These are phyloP conservation scores for Lasioglossum marginatum DNA, from an alignment of 2,888 invertebrate species.

Conservation along the genomic window DNA sequence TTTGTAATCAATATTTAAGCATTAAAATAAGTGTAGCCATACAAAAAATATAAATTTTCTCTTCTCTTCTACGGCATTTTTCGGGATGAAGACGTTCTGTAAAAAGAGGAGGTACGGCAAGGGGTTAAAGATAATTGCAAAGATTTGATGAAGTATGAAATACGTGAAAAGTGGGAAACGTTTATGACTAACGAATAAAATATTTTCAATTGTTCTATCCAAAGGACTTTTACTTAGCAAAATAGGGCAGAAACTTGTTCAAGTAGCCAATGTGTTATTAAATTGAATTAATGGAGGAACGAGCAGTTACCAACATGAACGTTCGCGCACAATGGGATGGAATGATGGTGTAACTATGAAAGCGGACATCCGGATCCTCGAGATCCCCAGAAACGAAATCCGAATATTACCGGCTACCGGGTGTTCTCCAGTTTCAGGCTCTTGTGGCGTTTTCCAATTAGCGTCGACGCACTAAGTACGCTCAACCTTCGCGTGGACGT, in stretches of 20 bases:
- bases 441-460: conserved; percentile 69
- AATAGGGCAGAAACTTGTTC: not conserved
- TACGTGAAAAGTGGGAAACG: not conserved
- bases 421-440: conserved; percentile 58
- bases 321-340: not conserved
- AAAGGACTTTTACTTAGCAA: not conserved
- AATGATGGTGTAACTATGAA: not conserved
- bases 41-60: no score
- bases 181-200: not conserved
- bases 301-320: not conserved
- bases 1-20: no score
- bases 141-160: not conserved
- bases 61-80: no score
- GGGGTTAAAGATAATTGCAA: no score
- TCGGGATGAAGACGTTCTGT: no score
- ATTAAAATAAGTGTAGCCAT: no score
- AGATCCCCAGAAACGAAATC: conserved; percentile 24
- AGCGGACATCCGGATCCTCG: conserved; percentile 52
- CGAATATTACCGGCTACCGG: conserved; percentile 60
- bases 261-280: not conserved
- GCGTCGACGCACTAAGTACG: conserved; percentile 67
- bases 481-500: conserved; percentile 45
- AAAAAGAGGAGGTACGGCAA: no score
- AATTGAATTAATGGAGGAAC: not conserved
- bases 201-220: not conserved